Base-by-base conservation (phyloP, 1,140 invertebrate species). In the Drosophila arawakana region DNA sequence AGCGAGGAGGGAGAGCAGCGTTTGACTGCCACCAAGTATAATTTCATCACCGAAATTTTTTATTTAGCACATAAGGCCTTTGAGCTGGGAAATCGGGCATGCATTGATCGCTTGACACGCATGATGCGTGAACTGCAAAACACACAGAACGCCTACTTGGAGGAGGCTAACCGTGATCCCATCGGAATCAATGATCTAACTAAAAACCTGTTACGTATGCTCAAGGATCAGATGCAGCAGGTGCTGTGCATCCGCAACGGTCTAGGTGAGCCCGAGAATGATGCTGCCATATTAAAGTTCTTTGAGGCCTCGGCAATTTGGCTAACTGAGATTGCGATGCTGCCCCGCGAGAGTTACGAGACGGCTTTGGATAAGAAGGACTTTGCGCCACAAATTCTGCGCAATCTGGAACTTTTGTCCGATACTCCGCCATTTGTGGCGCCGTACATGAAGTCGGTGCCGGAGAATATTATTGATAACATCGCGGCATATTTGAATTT, bases 391-490 rank as follows among this genome's bases (percentile, higher is more conserved):
- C 75, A 90, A 11, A 13, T 78, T 0, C n/a, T 73, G 6, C 67
- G 78, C 0, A 75, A 90, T 58, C 13, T 90, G 50, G 80, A 78
- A 30, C 58, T 92, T 10, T 75, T 88, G 1, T 83, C 83, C 1
- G 90, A 81, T 6, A 78, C 70, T 2, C 81, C 73, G 4, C 77
- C 73, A 0, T 91, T 85, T 70, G 72, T 89, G 11, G 85, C 91
- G 8, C 76, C 79, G 0, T 91, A 86, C 41, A 70, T 92, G 63
- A 80, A 88, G 89, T 97, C 95, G 91, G 94, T 98, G 90, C 98
- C 98, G 47, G 98, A 98, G 93, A 96, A 97, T 84, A 92, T 98
- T n/a, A 93, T 98, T 30, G 97, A 98, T 91, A 98, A 98, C 93
- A 94, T 97, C 57, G 95, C 96, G 9, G 95, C 96, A 39, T 96